Base-by-base conservation (phyloP, 2,113 vertebrate species). In the Colinus virginianus region DNA sequence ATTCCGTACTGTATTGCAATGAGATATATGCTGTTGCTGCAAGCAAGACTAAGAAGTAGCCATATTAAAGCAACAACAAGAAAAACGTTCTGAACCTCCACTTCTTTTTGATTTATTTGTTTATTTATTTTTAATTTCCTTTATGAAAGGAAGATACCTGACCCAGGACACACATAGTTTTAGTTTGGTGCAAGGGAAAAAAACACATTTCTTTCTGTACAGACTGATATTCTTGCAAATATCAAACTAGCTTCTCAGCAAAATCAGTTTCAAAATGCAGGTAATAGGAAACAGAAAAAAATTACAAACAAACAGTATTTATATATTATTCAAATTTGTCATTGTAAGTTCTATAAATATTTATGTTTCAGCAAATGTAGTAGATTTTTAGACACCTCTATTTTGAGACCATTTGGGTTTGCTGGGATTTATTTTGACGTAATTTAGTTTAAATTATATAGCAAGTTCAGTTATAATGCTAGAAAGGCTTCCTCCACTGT, bases 111-210 rank as follows among this genome's bases (percentile, higher is more conserved):
- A 12, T 12, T 46, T 46, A 18, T 46, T 46, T 46, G 15, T 19
- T 46, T 46, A 18, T 46, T 46, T 46, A 16, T 46, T 46, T 88
- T 67, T 34, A 16, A 2, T 70, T 75, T 78, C 11, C 12, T 43
- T 3, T 19, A 74, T 34, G 32, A 69, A 74, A 81, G 6, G 23
- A 56, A 34, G 9, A n/a, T 6, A 81, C 4, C 11, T 40, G 13
- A 63, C 61, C 4, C 14, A 76, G 7, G 68, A 14, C 62, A 34
- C 53, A 25, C 2, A 7, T 21, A 46, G 4, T 2, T 76, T 85
- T 22, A 2, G 2, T 63, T 68, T 70, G 0, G 0, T 71, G 11
- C 13, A 59, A 40, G 67, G 5, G 1, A 55, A 46, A 80, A 76
- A 80, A 36, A 9, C 38, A 16, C 36, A 45, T 9, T 26, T 78